Evolutionary conservation across 2,113 vertebrate species (phyloP), one percentile per base, ranked within the genome.

Genomic region (Petrocephalus microphthalmus): DNA sequence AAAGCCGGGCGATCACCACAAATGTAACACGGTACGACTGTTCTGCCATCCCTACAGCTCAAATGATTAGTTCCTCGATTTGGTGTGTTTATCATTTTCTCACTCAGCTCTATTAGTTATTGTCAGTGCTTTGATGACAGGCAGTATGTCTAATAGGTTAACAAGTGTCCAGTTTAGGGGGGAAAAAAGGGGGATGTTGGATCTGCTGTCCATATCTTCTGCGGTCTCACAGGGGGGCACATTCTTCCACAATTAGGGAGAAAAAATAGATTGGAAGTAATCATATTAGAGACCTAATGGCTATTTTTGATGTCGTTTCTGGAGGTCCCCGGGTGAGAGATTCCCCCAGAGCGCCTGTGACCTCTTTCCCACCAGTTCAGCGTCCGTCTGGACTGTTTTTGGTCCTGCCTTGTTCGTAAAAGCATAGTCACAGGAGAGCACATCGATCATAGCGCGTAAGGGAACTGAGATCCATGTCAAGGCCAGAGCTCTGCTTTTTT

Each of bases 321-420:
- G 92, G 91, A 47, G n/a, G 13, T 25, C 86, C 92, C 92, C 92
- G 91, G 91, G 93, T 91, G 84, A 90, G 91, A 20, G 90, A 92
- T 93, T 94, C 93, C 93, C 90, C 90, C 13, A 81, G 92, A 93
- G 93, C 89, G 91, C 91, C 89, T 91, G 64, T 88, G 81, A 25
- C 90, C 90, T 91, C 74, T 93, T 96, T 95, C 95, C 93, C 94
- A 95, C 93, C 93, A 87, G 92, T 90, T 45, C 93, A 90, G 71
- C 91, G 90, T 33, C 84, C 19, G 2, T n/a, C 37, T 53, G 84
- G 52, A 52, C 83, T 47, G 37, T 47, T 83, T 83, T 83, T n/a
- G 45, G 19, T 47, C 81, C 22, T 7, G 22, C 22, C 45, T 4
- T 47, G 7, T 47, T 49, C 37, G 3, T 45, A 83, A 49, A 83